phyloP scores from a whole-genome alignment of 2,888 invertebrate genomes.

The Cremastobaeus sp. region DNA sequence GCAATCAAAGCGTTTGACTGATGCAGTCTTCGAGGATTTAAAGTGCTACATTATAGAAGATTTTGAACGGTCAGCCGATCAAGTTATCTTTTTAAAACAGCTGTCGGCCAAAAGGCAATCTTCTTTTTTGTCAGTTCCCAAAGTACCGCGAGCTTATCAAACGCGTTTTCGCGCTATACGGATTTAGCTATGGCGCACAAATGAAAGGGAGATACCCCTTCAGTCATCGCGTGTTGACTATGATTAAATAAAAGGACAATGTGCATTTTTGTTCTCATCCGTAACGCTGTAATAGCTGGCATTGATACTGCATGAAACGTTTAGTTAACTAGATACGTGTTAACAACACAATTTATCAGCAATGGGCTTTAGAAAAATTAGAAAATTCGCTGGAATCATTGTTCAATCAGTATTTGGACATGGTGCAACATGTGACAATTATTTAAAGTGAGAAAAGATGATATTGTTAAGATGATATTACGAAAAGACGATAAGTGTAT shows the following conservation, averaged over 20 bases:
- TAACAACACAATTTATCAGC: conserved; percentile 57
- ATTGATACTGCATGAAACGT: conserved; percentile 45
- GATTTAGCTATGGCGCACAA: conserved; percentile 36
- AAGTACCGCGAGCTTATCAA: conserved; percentile 42
- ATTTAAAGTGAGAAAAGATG: too few relatives aligned
- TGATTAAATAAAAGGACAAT: conserved; percentile 58
- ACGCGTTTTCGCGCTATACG: conserved; percentile 17
- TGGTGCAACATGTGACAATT: too few relatives aligned
- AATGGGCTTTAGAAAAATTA: too few relatives aligned
- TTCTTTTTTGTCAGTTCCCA: conserved; percentile 43
- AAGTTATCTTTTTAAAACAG: conserved; percentile 41
- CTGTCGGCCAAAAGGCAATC: conserved; percentile 20
- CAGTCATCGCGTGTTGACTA: conserved; percentile 50
- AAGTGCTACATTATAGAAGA: conserved; percentile 77
- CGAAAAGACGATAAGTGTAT: too few relatives aligned
- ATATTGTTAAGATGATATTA: too few relatives aligned
- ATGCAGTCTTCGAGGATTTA: conserved; percentile 67
- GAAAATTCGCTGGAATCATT: too few relatives aligned
- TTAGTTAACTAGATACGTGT: conserved; percentile 45
- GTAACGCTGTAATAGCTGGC: conserved; percentile 32
- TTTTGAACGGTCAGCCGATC: conserved; percentile 73
- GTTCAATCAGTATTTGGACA: too few relatives aligned
- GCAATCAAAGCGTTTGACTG: conserved; percentile 77
- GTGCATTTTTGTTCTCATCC: conserved; percentile 44
- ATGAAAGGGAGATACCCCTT: conserved; percentile 24